phyloP scores from a whole-genome alignment of 2,113 vertebrate genomes.

The Macquaria australasica region DNA sequence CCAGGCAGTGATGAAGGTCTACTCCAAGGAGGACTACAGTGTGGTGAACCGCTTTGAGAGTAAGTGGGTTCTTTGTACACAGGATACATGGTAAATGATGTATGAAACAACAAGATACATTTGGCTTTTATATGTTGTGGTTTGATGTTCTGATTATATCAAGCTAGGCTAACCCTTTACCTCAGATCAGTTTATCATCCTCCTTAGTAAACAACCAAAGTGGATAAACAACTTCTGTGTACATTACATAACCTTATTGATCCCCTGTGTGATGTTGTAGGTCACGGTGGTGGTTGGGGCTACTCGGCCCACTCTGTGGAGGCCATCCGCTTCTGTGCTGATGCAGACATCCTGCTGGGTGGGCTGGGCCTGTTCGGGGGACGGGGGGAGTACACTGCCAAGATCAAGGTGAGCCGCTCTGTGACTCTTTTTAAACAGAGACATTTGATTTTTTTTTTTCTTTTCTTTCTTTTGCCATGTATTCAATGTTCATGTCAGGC shows the following conservation, averaged over 20 bases:
- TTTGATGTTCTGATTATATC: constrained; percentile 6
- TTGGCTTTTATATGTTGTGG: neutral
- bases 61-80: constrained; percentile 75
- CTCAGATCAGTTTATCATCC: neutral
- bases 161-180: neutral
- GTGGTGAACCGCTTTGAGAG: constrained; percentile 99
- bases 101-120: neutral
- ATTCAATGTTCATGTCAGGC: neutral
- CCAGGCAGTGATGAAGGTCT: constrained; percentile 98
- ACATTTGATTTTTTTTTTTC: neutral
- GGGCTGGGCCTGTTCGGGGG: constrained; percentile 98
- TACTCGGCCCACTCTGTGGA: constrained; percentile 99
- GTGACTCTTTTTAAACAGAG: neutral
- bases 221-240: constrained; percentile 1
- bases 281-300: constrained; percentile 99
- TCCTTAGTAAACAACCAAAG: neutral
- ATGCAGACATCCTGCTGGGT: constrained; percentile 96
- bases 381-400: constrained; percentile 98
- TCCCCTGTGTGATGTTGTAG: constrained; percentile 76
- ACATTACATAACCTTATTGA: constrained; percentile 6
- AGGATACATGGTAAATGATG: neutral
- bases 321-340: constrained; percentile 97
- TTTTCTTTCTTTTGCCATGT: neutral
- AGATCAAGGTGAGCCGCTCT: constrained; percentile 92
- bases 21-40: constrained; percentile 99